Evolutionary conservation across 2,113 vertebrate genomes (phyloP), one percentile per base, ranked within the genome.

Genomic region (Tursiops truncatus): DNA sequence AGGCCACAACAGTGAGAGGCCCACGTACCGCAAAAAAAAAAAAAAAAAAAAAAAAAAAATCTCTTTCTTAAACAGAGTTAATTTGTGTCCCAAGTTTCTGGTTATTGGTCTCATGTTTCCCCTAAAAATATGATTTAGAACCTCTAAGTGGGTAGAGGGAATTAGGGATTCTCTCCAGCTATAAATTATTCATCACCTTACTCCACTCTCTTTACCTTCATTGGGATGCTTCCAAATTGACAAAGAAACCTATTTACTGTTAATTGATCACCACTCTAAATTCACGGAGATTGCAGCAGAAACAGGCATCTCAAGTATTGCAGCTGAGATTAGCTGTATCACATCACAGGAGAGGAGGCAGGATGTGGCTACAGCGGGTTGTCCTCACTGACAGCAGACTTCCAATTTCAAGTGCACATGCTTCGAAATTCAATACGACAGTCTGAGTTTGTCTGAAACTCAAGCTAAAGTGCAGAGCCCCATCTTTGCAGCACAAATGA

Each of bases 231-330:
- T 98, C 97, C 97, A 98, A 98, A 97, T 97, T 98, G 98, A 97
- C 98, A 98, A 94, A 98, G 95, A 98, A 98, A 98, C 96, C 98
- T 98, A 98, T 98, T 99, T 99, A 98, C 97, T 98, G 98, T 96
- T 98, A 98, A 98, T 98, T 99, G 98, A 99, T 98, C 98, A 97
- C 74, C 97, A 98, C 97, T 98, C 93, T 98, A 97, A 97, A 97
- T 97, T 98, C 97, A 98, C 96, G 97, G 98, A 97, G 96, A 96
- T 97, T 98, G 97, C 95, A 96, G 97, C 96, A 95, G 98, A 93
- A 96, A 98, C 93, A 98, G 97, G 98, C 93, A 83, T 96, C 73
- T 96, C 36, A 97, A 98, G 94, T 95, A 97, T 96, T 97, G 98
- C 87, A 92, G 95, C 96, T 96, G 86, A 98, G 98, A 97, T 96